Conservation (phyloP, 1,140 invertebrate species). For the Drosophila miranda region DNA sequence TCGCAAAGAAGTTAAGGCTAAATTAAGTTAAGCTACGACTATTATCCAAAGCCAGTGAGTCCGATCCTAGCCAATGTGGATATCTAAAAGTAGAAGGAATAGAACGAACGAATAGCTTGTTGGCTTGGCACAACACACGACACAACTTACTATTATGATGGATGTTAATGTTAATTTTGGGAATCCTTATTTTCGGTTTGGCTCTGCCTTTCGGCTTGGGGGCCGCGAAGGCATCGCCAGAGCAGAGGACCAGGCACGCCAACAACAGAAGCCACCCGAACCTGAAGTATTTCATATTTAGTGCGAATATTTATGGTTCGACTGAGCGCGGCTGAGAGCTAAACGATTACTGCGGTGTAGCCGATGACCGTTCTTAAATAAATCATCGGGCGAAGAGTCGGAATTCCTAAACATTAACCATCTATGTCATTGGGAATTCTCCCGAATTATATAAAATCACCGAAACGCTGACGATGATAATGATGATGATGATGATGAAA, state of each 20-base stretch:
- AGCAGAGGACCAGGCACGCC: conserved; percentile 22
- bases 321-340: not conserved
- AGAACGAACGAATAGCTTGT: not conserved
- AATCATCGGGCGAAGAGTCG: conserved; percentile 7
- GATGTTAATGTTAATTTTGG: conserved; percentile 63
- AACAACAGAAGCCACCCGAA: conserved; percentile 42
- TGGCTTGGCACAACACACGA: not conserved
- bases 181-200: conserved; percentile 33
- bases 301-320: not conserved
- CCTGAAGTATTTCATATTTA: conserved; percentile 58
- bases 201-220: conserved; percentile 41
- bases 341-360: conserved; percentile 11
- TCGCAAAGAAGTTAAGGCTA: too few relatives aligned
- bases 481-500: conserved; percentile 32
- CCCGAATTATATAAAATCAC: too few relatives aligned
- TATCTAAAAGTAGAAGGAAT: conserved; percentile 38
- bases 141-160: conserved; percentile 67
- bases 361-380: conserved; percentile 14
- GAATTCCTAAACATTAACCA: too few relatives aligned
- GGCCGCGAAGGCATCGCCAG: conserved; percentile 28
- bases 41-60: not conserved
- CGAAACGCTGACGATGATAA: not conserved
- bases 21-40: too few relatives aligned
- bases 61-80: conserved; percentile 49
- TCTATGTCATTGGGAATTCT: too few relatives aligned